A percentile compares a stretch with the other conserved stretches of the same genome.
Conservation (phyloP, 2,797 vertebrate genomes). For the Leucoraja ocellata region DNA sequence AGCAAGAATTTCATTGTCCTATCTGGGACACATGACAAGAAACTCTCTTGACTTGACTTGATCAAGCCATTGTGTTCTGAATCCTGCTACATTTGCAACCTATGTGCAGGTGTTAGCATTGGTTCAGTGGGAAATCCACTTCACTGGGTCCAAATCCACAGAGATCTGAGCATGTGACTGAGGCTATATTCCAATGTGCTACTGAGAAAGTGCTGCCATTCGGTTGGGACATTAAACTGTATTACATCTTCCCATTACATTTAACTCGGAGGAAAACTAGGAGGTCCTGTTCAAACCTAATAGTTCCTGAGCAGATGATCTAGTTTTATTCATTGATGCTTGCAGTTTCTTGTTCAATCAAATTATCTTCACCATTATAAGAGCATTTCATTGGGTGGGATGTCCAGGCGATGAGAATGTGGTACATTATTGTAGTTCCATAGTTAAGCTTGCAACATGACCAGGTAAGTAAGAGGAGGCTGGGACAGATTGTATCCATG, state of each 20-base stretch:
- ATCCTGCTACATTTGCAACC: too few species aligned
- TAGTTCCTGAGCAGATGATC: not conserved
- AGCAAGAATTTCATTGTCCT: too few species aligned
- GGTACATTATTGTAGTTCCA: not conserved
- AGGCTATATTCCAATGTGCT: not conserved
- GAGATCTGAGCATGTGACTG: not conserved
- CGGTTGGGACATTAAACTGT: not conserved
- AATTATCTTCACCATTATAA: not conserved
- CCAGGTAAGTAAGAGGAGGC: not conserved
- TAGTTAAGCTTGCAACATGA: too few species aligned
- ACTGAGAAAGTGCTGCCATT: not conserved
- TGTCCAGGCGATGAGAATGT: not conserved
- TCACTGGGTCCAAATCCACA: not conserved
- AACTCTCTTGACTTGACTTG: too few species aligned
- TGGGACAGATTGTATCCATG: not conserved
- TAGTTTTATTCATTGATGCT: not conserved
- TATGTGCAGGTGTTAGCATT: not conserved
- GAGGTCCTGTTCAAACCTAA: not conserved
- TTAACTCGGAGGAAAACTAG: not conserved
- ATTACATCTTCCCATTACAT: not conserved
- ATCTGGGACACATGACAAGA: too few species aligned
- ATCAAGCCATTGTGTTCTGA: not conserved
- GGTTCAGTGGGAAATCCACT: not conserved
- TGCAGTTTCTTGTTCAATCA: not conserved
- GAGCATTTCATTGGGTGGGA: not conserved